Evolutionary conservation across 2,797 vertebrate species (phyloP), one percentile per base, ranked within the genome.

Genomic region (Emydoidea blandingii): DNA sequence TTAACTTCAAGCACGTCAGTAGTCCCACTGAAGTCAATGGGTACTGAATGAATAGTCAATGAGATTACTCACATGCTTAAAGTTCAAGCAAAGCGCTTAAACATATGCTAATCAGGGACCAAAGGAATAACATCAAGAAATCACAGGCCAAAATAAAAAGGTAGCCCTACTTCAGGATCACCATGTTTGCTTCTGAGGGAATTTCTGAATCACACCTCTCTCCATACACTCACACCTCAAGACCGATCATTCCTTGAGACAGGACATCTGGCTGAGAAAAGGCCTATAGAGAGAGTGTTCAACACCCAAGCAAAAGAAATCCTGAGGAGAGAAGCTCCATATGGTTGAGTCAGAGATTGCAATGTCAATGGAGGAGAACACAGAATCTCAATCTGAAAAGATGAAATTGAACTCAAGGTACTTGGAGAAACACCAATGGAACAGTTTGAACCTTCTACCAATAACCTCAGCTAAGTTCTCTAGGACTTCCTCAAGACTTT

Each of bases 31-130:
- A 81, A 92, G 31, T 29, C 50, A 86, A 86, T 86, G 53, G 44
- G 8, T 87, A 92, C 83, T 54, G 93, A 93, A n/a, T 44, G 9
- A 0, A 12, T 41, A 80, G n/a, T 68, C 80, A 83, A 85, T 50
- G 56, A 56, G 8, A 90, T 31, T 8, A 16, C 56, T 91, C 65
- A 8, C 44, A 81, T 5, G 7, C 65, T 86, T 85, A 76, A 91
- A 94, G 92, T 65, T 87, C 76, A 91, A 9, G 50, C 86, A 44
- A 7, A 15, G 34, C 68, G 82, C 87, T 86, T 84, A 89, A 86
- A 34, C 53, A 9, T 34, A 79, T 88, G 62, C 62, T 86, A 79
- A 49, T 8, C n/a, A 59, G 29, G 21, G 76, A 76, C 53, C 76
- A 50, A 80, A 79, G n/a, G 19, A 88, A 79, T 37, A 78, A 79